Evolutionary conservation across 1,140 invertebrate genomes (phyloP), one percentile per base, ranked within the genome.

Genomic region (Plectus sambesii): DNA sequence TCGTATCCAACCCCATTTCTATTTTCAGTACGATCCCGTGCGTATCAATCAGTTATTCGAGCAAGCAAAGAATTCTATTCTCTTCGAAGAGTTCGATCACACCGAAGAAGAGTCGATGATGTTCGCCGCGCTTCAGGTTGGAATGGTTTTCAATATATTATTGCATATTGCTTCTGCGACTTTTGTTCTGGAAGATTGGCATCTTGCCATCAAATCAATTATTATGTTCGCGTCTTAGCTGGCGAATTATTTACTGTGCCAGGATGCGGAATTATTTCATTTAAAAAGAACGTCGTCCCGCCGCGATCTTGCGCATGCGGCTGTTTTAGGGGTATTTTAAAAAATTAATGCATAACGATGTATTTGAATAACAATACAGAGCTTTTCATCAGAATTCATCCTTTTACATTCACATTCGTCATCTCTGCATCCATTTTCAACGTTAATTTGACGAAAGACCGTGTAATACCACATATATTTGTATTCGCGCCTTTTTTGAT

Each of bases 21-120:
- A 29, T 39, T 62, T 68, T 26, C 59, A 75, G 71, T 86, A 86
- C 54, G 93, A 99, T 74, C 80, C 84, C 6, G 80, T 93, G 12
- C 76, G 94, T 43, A 96, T 99, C 54, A 98, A 99, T 75, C 92
- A 98, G 74, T 82, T 99, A 58, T 99, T 90, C 72, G 92, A 98
- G 74, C 94, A 99, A 73, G 90, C 90, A 17, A 93, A 89, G 70
- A 98, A 92, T 92, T 82, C 88, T 61, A 79, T 99, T 48, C 76
- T 98, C 23, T 86, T 92, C 55, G 93, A 98, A 69, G 92, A 97
- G 72, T 81, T 96, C 42, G 92, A 98, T 68, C 97, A 93, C 69
- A 98, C 92, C 0, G 93, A 98, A 73, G 92, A 98, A 70, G 94
- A 99, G 74, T 92, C 93, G 80, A 79, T 97, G 22, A 83, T 98